Conservation (phyloP, 2,888 invertebrate species). For the Acrocera orbiculus region DNA sequence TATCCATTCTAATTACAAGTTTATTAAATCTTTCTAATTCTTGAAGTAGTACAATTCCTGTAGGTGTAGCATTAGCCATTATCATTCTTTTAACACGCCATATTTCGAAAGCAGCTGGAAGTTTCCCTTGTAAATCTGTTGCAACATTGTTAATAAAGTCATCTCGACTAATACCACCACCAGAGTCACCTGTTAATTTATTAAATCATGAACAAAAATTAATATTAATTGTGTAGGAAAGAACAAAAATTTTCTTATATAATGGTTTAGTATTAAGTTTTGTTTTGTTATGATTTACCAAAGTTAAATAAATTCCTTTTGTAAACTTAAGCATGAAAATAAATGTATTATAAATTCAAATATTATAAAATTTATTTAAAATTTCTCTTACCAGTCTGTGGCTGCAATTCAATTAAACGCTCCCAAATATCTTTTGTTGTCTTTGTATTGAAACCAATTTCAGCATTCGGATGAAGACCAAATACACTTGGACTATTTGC, state of each 20-base stretch:
- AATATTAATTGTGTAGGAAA: not conserved
- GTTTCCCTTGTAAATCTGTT: constrained; percentile 54
- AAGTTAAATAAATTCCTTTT: not conserved
- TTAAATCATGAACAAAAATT: constrained; percentile 1
- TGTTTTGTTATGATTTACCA: not conserved
- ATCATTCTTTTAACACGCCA: constrained; percentile 63
- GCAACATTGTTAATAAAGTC: constrained; percentile 69
- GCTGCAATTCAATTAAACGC: constrained; percentile 73
- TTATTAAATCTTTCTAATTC: constrained; percentile 77
- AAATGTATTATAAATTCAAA: too few relatives aligned
- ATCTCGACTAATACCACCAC: constrained; percentile 63
- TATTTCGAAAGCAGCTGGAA: constrained; percentile 62
- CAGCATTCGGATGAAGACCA: constrained; percentile 87
- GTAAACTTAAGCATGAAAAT: too few relatives aligned
- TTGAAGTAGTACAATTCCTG: constrained; percentile 72
- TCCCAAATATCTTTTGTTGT: constrained; percentile 75
- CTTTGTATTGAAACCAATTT: constrained; percentile 83
- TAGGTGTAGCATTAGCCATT: constrained; percentile 64
- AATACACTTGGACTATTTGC: constrained; percentile 80
- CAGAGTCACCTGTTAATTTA: constrained; percentile 38
- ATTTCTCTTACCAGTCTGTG: constrained; percentile 54
- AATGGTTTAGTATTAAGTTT: not conserved
- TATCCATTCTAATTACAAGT: constrained; percentile 50
- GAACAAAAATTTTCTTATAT: not conserved
- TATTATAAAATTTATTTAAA: not conserved